Percentiles rank a stretch among this genome's conserved stretches.
Evolutionary conservation across 2,797 vertebrate species (phyloP).

Genomic region (Oryzias dopingdopingensis): DNA sequence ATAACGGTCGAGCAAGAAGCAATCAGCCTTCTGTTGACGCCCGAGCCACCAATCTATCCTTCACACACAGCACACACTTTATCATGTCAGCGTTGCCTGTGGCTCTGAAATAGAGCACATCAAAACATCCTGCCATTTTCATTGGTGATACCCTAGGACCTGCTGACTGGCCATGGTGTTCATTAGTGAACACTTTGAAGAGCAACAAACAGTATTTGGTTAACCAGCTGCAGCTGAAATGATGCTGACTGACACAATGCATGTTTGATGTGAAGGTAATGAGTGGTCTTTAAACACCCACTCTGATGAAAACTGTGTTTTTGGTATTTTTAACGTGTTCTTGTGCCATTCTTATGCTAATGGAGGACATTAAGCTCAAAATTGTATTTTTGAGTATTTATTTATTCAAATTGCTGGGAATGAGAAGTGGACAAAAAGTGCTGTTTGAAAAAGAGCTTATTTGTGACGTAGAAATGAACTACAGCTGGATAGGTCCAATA

Average conservation of each 20-base stretch:
- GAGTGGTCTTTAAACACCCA: too few species aligned
- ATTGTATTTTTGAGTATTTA: too few species aligned
- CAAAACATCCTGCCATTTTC: constrained; percentile 75
- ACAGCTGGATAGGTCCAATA: too few species aligned
- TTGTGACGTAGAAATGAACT: too few species aligned
- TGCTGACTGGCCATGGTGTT: constrained; percentile 74
- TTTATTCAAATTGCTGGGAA: too few species aligned
- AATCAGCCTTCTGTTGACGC: constrained; percentile 53
- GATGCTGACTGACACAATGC: too few species aligned
- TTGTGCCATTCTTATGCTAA: too few species aligned
- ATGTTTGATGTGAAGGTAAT: not conserved
- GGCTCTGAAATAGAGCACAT: constrained; percentile 76
- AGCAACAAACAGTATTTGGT: constrained; percentile 17
- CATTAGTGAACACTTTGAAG: constrained; percentile 69
- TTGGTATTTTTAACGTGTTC: too few species aligned
- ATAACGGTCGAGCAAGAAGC: constrained; percentile 53
- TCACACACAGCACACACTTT: constrained; percentile 40
- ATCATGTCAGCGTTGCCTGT: constrained; percentile 71
- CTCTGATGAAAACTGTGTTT: too few species aligned
- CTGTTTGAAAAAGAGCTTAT: too few species aligned
- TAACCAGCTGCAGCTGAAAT: not conserved
- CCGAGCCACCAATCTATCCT: constrained; percentile 45
- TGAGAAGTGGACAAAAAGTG: too few species aligned
- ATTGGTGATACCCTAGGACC: constrained; percentile 64
- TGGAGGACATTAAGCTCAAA: too few species aligned